phyloP scores from a whole-genome alignment of 1,140 invertebrate genomes.

The Ganaspis sp. region DNA sequence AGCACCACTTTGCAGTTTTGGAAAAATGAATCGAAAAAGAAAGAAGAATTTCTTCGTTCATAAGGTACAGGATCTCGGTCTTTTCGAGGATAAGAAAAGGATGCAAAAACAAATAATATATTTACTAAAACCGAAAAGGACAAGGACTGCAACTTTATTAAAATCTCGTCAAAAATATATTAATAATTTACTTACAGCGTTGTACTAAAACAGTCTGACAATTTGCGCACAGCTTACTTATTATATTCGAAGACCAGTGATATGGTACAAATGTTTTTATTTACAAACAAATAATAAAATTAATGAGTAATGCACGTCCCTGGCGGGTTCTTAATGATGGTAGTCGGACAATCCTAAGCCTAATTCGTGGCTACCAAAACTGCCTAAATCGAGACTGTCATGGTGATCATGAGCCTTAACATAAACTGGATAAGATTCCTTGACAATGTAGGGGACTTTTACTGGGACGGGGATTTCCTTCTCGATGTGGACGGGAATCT shows the following conservation, averaged over 20 bases:
- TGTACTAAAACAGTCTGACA: slow-evolving; percentile 27
- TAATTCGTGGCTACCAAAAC: not conserved
- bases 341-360: not conserved
- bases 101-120: not conserved
- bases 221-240: slow-evolving; percentile 18
- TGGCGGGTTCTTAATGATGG: slow-evolving; percentile 4
- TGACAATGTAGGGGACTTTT: slow-evolving; percentile 67
- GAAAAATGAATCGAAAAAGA: not conserved
- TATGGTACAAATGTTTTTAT: not conserved
- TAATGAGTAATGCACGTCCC: slow-evolving; percentile 29
- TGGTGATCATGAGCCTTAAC: slow-evolving; percentile 73
- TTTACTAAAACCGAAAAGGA: not conserved
- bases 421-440: slow-evolving; percentile 69
- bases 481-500: slow-evolving; percentile 79
- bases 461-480: slow-evolving; percentile 68
- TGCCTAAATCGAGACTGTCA: not conserved
- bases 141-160: slow-evolving; percentile 17
- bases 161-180: slow-evolving; percentile 15
- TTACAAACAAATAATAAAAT: slow-evolving; percentile 31
- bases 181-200: slow-evolving; percentile 32
- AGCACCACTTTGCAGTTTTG: no score
- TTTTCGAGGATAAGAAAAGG: no score
- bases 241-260: slow-evolving; percentile 11
- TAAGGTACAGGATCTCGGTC: no score
- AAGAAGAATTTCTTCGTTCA: not conserved